Evolutionary conservation across 2,888 invertebrate genomes (phyloP).

Genomic region (Pollenia griseotomentosa): DNA sequence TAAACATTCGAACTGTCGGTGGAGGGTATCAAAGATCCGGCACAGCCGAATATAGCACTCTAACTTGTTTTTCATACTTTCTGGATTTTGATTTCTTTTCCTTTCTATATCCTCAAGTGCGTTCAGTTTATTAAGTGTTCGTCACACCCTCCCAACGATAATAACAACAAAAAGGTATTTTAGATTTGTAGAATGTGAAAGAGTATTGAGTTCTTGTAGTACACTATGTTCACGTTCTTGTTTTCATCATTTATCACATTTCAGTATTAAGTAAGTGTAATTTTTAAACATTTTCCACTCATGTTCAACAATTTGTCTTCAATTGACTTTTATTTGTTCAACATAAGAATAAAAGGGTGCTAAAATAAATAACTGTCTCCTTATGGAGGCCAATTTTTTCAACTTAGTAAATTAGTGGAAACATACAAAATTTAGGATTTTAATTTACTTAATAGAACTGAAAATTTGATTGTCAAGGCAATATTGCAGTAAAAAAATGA

Average conservation of each 20-base stretch:
- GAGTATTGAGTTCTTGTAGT: background rate
- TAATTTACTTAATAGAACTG: too few relatives aligned
- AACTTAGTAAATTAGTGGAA: too few relatives aligned
- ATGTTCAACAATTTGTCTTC: constrained; percentile 80
- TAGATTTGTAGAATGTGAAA: too few relatives aligned
- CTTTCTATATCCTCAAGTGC: background rate
- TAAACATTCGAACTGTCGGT: too few relatives aligned
- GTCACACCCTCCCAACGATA: constrained; percentile 23
- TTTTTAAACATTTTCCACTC: constrained; percentile 32
- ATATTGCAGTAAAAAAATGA: background rate
- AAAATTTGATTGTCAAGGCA: too few relatives aligned
- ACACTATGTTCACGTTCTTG: constrained; percentile 11
- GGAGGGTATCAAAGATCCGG: too few relatives aligned
- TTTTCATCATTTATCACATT: constrained; percentile 30
- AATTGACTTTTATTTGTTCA: constrained; percentile 80
- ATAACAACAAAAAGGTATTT: background rate
- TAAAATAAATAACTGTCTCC: background rate
- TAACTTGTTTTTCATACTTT: background rate
- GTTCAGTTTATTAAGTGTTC: constrained; percentile 31
- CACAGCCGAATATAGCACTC: too few relatives aligned
- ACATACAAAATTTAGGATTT: too few relatives aligned
- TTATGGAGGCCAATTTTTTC: background rate
- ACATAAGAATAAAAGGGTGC: background rate
- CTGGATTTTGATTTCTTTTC: background rate
- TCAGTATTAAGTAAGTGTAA: constrained; percentile 7